Evolutionary conservation across 1,140 invertebrate genomes (phyloP).

Genomic region (Drosophila persimilis): DNA sequence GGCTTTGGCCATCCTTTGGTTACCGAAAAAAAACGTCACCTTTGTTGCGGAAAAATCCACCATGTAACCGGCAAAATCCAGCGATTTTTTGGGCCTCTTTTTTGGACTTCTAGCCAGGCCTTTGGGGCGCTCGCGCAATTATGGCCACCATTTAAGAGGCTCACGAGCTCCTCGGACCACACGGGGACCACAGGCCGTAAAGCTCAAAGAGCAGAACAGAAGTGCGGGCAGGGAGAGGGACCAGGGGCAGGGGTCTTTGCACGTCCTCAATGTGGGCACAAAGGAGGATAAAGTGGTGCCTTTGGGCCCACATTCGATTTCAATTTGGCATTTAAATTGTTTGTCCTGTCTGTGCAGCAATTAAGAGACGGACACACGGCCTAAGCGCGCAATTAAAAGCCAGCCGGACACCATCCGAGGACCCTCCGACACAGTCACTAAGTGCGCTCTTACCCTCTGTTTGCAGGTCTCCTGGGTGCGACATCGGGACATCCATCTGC

Average conservation of each 20-base stretch:
- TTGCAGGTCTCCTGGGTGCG: slow-evolving; percentile 94
- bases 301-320: slow-evolving; percentile 30
- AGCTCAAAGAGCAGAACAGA: slow-evolving; percentile 38
- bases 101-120: too few relatives aligned
- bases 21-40: too few relatives aligned
- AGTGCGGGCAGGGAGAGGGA: neutral
- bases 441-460: slow-evolving; percentile 10
- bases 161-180: neutral
- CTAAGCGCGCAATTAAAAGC: slow-evolving; percentile 49
- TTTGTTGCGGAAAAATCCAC: too few relatives aligned
- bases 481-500: slow-evolving; percentile 92
- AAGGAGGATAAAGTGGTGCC: slow-evolving; percentile 1
- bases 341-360: slow-evolving; percentile 28
- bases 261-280: slow-evolving; percentile 1
- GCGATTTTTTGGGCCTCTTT: too few relatives aligned
- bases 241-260: neutral
- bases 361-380: slow-evolving; percentile 11
- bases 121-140: slow-evolving; percentile 32
- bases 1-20: too few relatives aligned
- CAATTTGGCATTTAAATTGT: slow-evolving; percentile 52
- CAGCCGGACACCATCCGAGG: neutral
- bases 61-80: too few relatives aligned
- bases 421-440: slow-evolving; percentile 5
- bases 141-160: slow-evolving; percentile 46
- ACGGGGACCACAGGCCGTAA: slow-evolving; percentile 7